Conservation (phyloP, 1,140 invertebrate species). For the Cepaea nemoralis region DNA sequence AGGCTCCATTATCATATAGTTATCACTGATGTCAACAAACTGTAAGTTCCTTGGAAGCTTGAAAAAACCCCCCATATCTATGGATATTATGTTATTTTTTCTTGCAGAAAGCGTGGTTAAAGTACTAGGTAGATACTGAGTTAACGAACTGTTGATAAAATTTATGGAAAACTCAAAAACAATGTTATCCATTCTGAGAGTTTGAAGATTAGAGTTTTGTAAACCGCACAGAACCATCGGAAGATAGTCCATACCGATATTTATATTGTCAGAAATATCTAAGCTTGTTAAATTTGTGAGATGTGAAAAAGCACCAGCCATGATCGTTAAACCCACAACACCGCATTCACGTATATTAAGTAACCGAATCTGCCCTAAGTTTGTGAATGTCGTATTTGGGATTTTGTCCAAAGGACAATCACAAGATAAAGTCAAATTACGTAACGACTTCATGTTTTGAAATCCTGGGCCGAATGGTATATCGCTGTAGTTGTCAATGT, state of each 20-base stretch:
- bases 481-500: background rate
- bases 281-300: background rate
- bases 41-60: background rate
- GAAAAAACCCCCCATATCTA: background rate
- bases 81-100: background rate
- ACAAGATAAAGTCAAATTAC: background rate
- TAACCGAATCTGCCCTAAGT: background rate
- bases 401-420: background rate
- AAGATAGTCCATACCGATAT: background rate
- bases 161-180: background rate
- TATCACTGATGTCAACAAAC: background rate
- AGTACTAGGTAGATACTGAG: background rate
- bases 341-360: background rate
- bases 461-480: background rate
- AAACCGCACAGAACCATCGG: background rate
- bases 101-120: background rate
- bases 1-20: background rate
- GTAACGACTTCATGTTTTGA: background rate
- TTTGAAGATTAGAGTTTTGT: background rate
- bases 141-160: background rate
- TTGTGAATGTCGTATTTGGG: background rate
- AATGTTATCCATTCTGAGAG: background rate
- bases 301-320: background rate
- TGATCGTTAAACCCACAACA: background rate
- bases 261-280: background rate